Conservation (phyloP, 2,113 vertebrate species). For the Sturnus vulgaris region DNA sequence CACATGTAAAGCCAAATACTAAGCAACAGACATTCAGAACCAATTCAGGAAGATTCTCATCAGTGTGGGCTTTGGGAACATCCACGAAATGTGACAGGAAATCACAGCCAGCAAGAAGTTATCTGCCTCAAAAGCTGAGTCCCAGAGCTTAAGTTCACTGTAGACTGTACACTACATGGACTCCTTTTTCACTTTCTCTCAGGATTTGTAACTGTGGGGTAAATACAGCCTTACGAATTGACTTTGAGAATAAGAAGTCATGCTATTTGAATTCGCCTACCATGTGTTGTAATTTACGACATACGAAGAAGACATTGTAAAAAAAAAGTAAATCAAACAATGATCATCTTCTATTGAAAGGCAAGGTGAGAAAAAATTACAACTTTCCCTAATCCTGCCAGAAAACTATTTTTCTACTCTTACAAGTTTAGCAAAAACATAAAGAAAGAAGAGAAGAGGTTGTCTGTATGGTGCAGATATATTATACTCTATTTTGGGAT, state of each 20-base stretch:
- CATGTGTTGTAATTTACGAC: neutral
- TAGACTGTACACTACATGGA: neutral
- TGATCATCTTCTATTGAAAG: neutral
- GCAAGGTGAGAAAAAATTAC: neutral
- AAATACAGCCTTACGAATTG: neutral
- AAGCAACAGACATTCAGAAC: neutral
- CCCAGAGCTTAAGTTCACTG: neutral
- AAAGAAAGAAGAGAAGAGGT: neutral
- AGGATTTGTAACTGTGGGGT: neutral
- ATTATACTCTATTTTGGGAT: neutral
- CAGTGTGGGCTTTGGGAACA: neutral
- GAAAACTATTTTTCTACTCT: neutral
- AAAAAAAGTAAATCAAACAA: neutral
- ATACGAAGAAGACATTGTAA: neutral
- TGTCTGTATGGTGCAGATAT: neutral
- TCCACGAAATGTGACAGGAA: neutral
- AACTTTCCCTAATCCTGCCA: accelerated
- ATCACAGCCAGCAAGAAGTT: neutral
- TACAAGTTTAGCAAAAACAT: neutral
- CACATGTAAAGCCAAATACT: neutral
- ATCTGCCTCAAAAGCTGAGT: neutral
- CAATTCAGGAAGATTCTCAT: neutral
- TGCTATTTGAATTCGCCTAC: neutral
- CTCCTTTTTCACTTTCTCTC: neutral
- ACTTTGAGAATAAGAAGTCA: neutral